phyloP scores from a whole-genome alignment of 2,888 invertebrate genomes.

The Meganola albula region DNA sequence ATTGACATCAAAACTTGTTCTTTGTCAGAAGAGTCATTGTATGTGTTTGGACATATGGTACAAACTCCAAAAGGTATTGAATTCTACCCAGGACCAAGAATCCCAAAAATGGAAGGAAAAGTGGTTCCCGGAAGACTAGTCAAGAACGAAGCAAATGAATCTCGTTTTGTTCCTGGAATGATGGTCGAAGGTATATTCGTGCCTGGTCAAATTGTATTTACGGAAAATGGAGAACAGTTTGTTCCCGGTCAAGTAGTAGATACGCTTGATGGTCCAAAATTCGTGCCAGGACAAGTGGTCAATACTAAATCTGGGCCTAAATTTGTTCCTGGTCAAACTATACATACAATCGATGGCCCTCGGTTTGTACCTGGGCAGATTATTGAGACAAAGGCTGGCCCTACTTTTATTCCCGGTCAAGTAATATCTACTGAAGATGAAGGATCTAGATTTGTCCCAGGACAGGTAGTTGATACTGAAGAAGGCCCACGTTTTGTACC shows the following conservation, averaged over 20 bases:
- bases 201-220: conserved; percentile 83
- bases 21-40: conserved; percentile 69
- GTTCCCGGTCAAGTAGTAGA: conserved; percentile 85
- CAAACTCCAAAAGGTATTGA: conserved; percentile 81
- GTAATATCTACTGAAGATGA: conserved; percentile 81
- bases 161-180: conserved; percentile 83
- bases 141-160: conserved; percentile 78
- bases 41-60: conserved; percentile 82
- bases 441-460: conserved; percentile 79
- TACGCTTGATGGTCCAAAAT: conserved; percentile 82
- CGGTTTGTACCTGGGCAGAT: conserved; percentile 89
- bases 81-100: conserved; percentile 79
- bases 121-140: conserved; percentile 81
- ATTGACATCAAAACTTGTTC: conserved; percentile 76
- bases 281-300: conserved; percentile 87
- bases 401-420: conserved; percentile 87
- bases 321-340: conserved; percentile 84
- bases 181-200: conserved; percentile 82
- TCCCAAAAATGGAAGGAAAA: conserved; percentile 75
- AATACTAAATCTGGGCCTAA: conserved; percentile 81
- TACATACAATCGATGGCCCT: conserved; percentile 83
- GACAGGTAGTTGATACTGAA: conserved; percentile 84
- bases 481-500: conserved; percentile 84
- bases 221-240: conserved; percentile 83
- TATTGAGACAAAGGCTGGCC: conserved; percentile 84